Evolutionary conservation across 2,888 invertebrate species (phyloP).

Genomic region (Gnatocerus cornutus): DNA sequence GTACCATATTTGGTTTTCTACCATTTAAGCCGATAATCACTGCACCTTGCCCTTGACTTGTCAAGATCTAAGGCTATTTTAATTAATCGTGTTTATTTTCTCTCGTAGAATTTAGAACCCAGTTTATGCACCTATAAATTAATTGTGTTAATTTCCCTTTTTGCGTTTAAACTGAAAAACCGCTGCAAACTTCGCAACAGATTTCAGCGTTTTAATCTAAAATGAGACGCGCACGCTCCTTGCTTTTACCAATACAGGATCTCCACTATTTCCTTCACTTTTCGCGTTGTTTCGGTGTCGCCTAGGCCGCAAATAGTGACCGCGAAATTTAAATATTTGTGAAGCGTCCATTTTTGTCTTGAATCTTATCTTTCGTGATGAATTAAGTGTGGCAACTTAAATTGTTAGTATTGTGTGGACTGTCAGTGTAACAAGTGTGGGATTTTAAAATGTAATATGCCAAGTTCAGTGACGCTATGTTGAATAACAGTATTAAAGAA

Average conservation of each 20-base stretch:
- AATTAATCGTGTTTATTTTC: conserved; percentile 12
- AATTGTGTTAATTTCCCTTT: conserved; percentile 28
- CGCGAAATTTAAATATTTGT: conserved; percentile 63
- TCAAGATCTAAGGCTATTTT: conserved; percentile 17
- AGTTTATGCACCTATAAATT: conserved; percentile 15
- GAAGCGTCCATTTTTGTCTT: conserved; percentile 18
- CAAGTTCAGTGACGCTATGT: conserved; percentile 52
- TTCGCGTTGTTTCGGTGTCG: conserved; percentile 58
- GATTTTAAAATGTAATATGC: conserved; percentile 14
- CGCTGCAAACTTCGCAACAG: conserved; percentile 18
- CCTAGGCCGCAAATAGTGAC: conserved; percentile 57
- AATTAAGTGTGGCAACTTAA: conserved; percentile 3
- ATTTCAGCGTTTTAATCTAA: conserved; percentile 40
- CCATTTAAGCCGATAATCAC: background rate
- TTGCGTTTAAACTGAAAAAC: conserved; percentile 43
- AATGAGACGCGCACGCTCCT: conserved; percentile 54
- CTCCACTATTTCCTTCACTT: conserved; percentile 55
- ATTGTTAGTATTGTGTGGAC: conserved; percentile 17
- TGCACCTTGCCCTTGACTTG: conserved; percentile 34
- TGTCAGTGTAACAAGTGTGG: conserved; percentile 28
- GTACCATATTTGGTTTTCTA: conserved; percentile 31
- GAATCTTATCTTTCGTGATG: conserved; percentile 28
- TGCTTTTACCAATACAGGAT: conserved; percentile 49
- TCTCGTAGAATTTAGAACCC: background rate
- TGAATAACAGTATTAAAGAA: conserved; percentile 59